Percentiles rank a stretch among this genome's conserved stretches.
Conservation (phyloP, 2,113 vertebrate species). For the Chelonoidis abingdonii region DNA sequence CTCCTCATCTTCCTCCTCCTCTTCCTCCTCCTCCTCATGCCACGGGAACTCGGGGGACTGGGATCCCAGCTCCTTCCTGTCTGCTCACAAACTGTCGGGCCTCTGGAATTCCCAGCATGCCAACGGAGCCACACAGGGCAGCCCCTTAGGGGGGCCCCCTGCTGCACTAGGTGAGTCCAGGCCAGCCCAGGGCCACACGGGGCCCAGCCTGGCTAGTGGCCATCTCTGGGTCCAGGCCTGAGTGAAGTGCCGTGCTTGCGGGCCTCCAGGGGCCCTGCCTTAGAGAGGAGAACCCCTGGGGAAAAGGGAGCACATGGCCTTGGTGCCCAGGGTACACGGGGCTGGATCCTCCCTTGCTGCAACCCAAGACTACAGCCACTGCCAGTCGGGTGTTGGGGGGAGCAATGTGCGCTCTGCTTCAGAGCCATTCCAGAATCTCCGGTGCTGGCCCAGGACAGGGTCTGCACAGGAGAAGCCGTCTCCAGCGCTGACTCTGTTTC, state of each 20-base stretch:
- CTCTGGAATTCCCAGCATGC: constrained; percentile 97
- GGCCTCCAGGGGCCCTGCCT: not conserved
- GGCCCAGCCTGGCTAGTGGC: too few relatives aligned
- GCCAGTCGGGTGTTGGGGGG: not conserved
- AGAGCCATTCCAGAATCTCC: not conserved
- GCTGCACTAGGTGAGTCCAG: constrained; percentile 87
- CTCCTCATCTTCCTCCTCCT: constrained; percentile 90
- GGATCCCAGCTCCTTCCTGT: constrained; percentile 99
- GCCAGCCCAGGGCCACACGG: not conserved
- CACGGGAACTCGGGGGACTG: constrained; percentile 96
- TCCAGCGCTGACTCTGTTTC: constrained; percentile 36
- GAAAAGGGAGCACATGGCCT: too few relatives aligned
- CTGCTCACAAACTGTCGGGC: constrained; percentile 97
- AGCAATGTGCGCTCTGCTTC: not conserved
- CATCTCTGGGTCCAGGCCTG: not conserved
- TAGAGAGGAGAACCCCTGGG: not conserved
- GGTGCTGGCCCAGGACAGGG: too few relatives aligned
- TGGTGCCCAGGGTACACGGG: not conserved
- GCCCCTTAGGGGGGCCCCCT: constrained; percentile 84
- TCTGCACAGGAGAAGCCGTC: not conserved
- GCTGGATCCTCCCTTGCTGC: too few relatives aligned
- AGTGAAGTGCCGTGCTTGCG: too few relatives aligned
- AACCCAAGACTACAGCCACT: too few relatives aligned
- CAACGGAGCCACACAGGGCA: constrained; percentile 87
- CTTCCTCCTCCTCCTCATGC: constrained; percentile 93